Evolutionary conservation across 1,140 invertebrate species (phyloP).

Genomic region (Zaprionus ghesquierei): DNA sequence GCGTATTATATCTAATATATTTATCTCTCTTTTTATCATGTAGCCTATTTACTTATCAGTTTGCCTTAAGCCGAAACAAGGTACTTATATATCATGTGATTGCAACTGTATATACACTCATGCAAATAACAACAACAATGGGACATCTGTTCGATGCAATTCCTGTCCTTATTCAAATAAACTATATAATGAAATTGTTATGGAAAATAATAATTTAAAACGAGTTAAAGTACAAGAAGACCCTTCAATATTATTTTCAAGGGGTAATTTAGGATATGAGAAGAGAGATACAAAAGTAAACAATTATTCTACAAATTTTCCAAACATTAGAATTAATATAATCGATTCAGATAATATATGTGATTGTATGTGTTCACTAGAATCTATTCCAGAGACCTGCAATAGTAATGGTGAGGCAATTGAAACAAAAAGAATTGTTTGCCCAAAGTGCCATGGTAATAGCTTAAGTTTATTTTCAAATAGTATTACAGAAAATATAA

Average conservation of each 20-base stretch:
- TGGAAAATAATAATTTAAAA: slow-evolving; percentile 35
- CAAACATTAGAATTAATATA: slow-evolving; percentile 84
- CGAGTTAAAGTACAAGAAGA: slow-evolving; percentile 21
- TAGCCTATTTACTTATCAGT: slow-evolving; percentile 92
- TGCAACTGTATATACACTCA: slow-evolving; percentile 82
- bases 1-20: slow-evolving; percentile 39
- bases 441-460: slow-evolving; percentile 58
- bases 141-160: slow-evolving; percentile 76
- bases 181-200: slow-evolving; percentile 48
- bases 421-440: slow-evolving; percentile 41
- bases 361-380: slow-evolving; percentile 62
- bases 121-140: slow-evolving; percentile 62
- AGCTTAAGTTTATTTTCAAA: slow-evolving; percentile 67
- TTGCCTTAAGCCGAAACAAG: slow-evolving; percentile 88
- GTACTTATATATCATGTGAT: slow-evolving; percentile 89
- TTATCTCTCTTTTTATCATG: slow-evolving; percentile 82
- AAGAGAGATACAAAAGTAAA: neutral
- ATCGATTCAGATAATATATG: slow-evolving; percentile 83
- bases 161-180: slow-evolving; percentile 64
- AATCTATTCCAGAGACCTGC: slow-evolving; percentile 25
- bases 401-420: slow-evolving; percentile 6
- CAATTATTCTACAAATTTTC: slow-evolving; percentile 45
- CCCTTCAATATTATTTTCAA: neutral
- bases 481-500: slow-evolving; percentile 81
- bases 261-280: slow-evolving; percentile 5